These are phyloP conservation scores for Nebria ingens DNA, from an alignment of 1,140 invertebrate species.

Conservation along the genomic window DNA sequence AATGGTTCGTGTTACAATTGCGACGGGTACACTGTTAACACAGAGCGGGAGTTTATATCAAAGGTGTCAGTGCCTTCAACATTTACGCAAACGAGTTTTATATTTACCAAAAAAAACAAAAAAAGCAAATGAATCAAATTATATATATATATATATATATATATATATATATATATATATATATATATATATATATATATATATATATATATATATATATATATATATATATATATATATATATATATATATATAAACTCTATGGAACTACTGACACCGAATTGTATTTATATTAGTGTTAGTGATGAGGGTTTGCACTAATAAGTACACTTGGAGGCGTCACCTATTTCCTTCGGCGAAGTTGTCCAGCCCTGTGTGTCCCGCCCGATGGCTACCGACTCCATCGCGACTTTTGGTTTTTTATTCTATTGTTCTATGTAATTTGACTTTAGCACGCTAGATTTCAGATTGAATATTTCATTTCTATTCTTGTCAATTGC, in stretches of 20 bases:
- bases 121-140: not conserved
- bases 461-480: not conserved
- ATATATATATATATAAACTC: no score
- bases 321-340: no score
- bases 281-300: not conserved
- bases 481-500: no score
- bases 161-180: not conserved
- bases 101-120: not conserved
- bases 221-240: constrained; percentile 1
- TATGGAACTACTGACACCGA: no score
- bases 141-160: not conserved
- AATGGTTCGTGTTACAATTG: no score
- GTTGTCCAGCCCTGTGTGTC: not conserved
- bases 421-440: not conserved
- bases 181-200: not conserved
- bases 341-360: not conserved
- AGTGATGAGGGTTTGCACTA: not conserved
- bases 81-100: not conserved
- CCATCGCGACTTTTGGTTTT: not conserved
- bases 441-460: not conserved
- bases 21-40: not conserved
- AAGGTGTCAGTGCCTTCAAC: no score
- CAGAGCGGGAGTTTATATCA: no score
- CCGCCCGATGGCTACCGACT: no score
- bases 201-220: not conserved